Evolutionary conservation across 2,797 vertebrate species (phyloP).

Genomic region (Cirrhinus molitorella): DNA sequence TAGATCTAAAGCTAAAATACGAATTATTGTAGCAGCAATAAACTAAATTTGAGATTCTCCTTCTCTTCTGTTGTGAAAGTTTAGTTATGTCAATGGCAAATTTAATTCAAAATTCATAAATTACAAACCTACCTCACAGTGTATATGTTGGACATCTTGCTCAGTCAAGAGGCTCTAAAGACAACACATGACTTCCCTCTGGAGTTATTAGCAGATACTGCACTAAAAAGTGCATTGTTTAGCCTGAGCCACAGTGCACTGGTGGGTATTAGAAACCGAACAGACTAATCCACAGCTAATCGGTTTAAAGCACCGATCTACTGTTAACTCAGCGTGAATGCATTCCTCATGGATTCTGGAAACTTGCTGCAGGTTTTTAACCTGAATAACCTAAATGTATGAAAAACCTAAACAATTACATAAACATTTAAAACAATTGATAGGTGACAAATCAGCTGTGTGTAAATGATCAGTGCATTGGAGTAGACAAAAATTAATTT

Average conservation of each 20-base stretch:
- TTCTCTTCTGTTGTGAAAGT: no score
- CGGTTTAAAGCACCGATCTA: slow-evolving; percentile 48
- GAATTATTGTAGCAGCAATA: not conserved
- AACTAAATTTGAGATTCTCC: not conserved
- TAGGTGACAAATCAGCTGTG: not conserved
- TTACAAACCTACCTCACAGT: slow-evolving; percentile 49
- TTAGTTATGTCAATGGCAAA: not conserved
- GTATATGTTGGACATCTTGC: slow-evolving; percentile 60
- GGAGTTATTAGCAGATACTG: slow-evolving; percentile 38
- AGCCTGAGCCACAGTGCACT: slow-evolving; percentile 32
- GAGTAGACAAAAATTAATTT: not conserved
- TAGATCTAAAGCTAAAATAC: not conserved
- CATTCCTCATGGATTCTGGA: slow-evolving; percentile 43
- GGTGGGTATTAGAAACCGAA: slow-evolving; percentile 51
- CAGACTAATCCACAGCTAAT: slow-evolving; percentile 59
- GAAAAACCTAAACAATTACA: not conserved
- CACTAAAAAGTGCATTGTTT: slow-evolving; percentile 12
- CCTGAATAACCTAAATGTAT: not conserved
- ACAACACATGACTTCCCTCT: slow-evolving; percentile 43
- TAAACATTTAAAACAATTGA: not conserved
- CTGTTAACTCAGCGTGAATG: slow-evolving; percentile 41
- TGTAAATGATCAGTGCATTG: not conserved
- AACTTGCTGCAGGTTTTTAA: not conserved
- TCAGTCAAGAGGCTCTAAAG: slow-evolving; percentile 9
- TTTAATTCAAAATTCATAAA: not conserved